Evolutionary conservation across 2,113 vertebrate genomes (phyloP).

Genomic region (Myiozetetes cayanensis): DNA sequence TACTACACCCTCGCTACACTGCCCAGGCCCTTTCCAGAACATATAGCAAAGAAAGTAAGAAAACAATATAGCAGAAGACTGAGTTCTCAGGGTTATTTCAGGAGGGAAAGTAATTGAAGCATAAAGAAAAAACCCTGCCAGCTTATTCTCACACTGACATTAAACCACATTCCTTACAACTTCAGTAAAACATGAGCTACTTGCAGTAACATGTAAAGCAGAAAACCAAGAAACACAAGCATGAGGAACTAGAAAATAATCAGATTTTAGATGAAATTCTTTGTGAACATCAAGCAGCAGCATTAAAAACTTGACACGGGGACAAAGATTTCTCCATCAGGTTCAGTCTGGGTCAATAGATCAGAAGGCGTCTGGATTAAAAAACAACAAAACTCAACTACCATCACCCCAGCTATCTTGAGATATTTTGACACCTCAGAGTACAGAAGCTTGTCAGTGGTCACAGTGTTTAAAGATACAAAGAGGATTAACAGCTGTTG

Average conservation of each 20-base stretch:
- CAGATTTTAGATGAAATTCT: not conserved
- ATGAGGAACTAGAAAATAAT: not conserved
- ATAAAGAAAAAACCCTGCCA: conserved; percentile 37
- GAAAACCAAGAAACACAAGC: not conserved
- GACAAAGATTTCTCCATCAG: not conserved
- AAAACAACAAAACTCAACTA: not conserved
- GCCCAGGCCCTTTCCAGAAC: not conserved
- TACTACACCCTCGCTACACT: not conserved
- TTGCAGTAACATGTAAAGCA: conserved; percentile 7
- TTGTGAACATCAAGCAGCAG: not conserved
- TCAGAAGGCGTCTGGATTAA: not conserved
- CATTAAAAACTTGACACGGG: not conserved
- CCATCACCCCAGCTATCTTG: not conserved
- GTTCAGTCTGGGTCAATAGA: not conserved
- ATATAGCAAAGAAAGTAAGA: not conserved
- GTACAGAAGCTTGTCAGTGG: conserved; percentile 29
- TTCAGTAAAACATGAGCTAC: not conserved
- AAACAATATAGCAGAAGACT: not conserved
- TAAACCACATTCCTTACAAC: conserved; percentile 33
- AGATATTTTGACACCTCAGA: conserved; percentile 23
- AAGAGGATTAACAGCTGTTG: conserved; percentile 63
- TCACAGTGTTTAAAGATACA: conserved; percentile 39
- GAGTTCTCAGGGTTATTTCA: conserved; percentile 44
- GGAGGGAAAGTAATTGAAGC: conserved; percentile 40
- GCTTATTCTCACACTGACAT: conserved; percentile 46